phyloP scores from a whole-genome alignment of 2,888 invertebrate species.

The Tenthredo scrophulariae region DNA sequence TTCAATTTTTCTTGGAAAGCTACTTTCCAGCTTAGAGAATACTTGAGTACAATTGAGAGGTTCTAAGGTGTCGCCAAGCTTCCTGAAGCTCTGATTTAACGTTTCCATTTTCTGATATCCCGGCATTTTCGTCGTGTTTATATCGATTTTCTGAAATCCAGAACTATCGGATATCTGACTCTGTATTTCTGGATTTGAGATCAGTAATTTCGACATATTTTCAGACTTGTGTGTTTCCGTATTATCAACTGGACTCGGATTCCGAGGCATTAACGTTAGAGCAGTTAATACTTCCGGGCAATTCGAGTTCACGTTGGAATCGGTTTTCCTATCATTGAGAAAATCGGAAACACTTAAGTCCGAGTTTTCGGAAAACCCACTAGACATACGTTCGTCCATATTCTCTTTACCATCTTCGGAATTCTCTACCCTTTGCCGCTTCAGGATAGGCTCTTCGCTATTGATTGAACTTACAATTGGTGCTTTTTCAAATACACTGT shows the following conservation, averaged over 20 bases:
- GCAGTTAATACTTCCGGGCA: conserved; percentile 75
- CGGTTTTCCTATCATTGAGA: conserved; percentile 67
- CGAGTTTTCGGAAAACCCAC: conserved; percentile 71
- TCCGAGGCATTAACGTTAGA: conserved; percentile 72
- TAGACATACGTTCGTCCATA: conserved; percentile 68
- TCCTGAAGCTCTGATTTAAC: conserved; percentile 60
- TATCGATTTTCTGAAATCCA: conserved; percentile 73
- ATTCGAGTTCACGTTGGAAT: conserved; percentile 62
- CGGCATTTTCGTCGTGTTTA: conserved; percentile 61
- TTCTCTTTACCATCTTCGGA: conserved; percentile 70
- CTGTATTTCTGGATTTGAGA: conserved; percentile 73
- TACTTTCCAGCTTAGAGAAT: conserved; percentile 64
- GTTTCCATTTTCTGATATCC: conserved; percentile 56
- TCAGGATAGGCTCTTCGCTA: conserved; percentile 67
- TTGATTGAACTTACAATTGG: conserved; percentile 56
- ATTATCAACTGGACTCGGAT: conserved; percentile 63
- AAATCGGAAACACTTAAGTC: conserved; percentile 72
- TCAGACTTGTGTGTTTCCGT: conserved; percentile 57
- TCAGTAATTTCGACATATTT: conserved; percentile 69
- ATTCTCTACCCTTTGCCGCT: conserved; percentile 66
- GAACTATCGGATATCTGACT: conserved; percentile 72
- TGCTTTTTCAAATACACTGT: conserved; percentile 63
- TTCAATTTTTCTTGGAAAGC: conserved; percentile 67
- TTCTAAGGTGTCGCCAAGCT: conserved; percentile 63
- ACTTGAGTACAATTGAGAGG: conserved; percentile 63